These are phyloP conservation scores for Cryptotermes secundus DNA, from an alignment of 1,140 invertebrate species.

Conservation along the genomic window DNA sequence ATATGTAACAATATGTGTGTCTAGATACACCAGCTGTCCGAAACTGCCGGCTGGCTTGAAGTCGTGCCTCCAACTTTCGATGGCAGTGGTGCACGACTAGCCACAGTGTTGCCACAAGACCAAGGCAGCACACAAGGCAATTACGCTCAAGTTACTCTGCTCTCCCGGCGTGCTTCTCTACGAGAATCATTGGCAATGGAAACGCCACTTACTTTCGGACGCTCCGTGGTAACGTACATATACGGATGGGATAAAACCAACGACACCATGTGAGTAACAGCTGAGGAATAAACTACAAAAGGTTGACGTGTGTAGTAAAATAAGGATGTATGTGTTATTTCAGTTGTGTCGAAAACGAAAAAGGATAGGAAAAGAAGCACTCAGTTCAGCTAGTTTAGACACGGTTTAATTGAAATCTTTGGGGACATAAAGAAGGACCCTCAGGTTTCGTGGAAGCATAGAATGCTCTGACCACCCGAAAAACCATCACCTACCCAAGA, in stretches of 20 bases:
- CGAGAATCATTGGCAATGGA: constrained; percentile 25
- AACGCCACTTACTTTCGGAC: constrained; percentile 67
- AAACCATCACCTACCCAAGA: no score
- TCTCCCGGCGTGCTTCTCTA: constrained; percentile 47
- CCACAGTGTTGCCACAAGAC: constrained; percentile 62
- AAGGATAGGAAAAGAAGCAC: no score
- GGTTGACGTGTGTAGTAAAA: not conserved
- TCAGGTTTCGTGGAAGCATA: no score
- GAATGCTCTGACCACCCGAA: no score
- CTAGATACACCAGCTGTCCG: not conserved
- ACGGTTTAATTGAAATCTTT: no score
- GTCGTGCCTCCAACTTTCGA: constrained; percentile 57
- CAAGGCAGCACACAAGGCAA: constrained; percentile 55
- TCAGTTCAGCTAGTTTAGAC: no score
- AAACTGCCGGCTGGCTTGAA: constrained; percentile 69
- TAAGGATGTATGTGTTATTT: no score
- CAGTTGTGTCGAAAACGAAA: no score
- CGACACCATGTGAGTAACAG: constrained; percentile 60
- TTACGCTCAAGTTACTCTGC: constrained; percentile 66
- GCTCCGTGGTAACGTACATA: constrained; percentile 76
- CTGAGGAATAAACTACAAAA: not conserved
- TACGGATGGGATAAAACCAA: constrained; percentile 71
- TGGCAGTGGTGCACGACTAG: constrained; percentile 53
- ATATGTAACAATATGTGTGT: not conserved
- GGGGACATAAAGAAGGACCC: no score